Evolutionary conservation across 1,140 invertebrate genomes (phyloP), one percentile per base, ranked within the genome.

Genomic region (Streblospio benedicti): DNA sequence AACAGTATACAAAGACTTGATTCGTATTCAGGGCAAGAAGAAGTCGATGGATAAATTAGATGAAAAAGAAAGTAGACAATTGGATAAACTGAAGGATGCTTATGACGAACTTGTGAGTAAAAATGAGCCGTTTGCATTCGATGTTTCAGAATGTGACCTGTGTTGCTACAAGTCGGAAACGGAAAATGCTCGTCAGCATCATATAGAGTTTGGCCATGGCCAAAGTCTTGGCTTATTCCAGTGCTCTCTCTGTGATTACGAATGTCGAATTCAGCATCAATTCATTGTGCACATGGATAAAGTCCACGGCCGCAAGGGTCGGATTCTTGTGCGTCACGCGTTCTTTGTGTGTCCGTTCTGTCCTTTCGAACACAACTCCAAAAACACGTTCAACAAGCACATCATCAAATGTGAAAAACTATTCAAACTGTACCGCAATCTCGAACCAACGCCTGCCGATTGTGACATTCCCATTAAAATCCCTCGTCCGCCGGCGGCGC

Each of bases 1-100:
- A 49, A 54, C 57, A 4, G 60, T 62, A 32, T 62, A 62, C 54
- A 62, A 62, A 27, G 60, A 62, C 35, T 49, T 62, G 18, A 57
- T 62, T 31, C 25, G 45, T 20, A 58, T 62, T 5, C 60, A 62
- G 35, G 35, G 32, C 12, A 28, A 41, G 0, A 62, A 62, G 57
- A 32, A 57, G 28, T 23, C 54, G 4, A 28, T 57, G 32, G 51
- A 62, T 20, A 57, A 49, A 30, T 33, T 62, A 23, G 31, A 32
- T 12, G 55, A 62, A 12, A 57, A 55, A n/a, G 60, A 62, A 33
- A 58, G 51, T 32, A 41, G 57, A 38, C 60, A 62, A 32, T 49
- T 62, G 30, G 27, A 56, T n/a, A 62, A 56, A 28, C 41, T 62
- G 60, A 49, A 45, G 28, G 55, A 57, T 16, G 53, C 53, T 33